A percentile compares a stretch with the other conserved stretches of the same genome.
These are phyloP conservation scores for Nyctibius grandis DNA, from an alignment of 2,797 vertebrate genomes.

Conservation along the genomic window DNA sequence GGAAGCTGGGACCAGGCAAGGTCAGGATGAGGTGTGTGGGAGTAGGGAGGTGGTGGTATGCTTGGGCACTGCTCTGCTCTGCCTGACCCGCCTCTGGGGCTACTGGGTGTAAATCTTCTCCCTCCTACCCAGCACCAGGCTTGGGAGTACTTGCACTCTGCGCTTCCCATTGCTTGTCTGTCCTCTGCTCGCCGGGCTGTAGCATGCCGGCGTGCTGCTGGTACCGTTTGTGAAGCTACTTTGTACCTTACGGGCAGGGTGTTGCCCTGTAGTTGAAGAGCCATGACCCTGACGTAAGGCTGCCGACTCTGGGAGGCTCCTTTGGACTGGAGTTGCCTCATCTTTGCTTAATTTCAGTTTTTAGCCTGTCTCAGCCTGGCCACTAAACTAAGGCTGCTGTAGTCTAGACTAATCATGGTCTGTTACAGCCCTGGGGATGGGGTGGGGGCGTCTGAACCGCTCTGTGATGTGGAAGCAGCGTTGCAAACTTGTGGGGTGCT, in stretches of 20 bases:
- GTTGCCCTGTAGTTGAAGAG: background rate
- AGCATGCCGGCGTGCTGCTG: background rate
- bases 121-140: background rate
- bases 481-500: background rate
- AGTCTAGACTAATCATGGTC: background rate
- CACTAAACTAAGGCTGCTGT: background rate
- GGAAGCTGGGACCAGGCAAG: background rate
- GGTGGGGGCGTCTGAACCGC: background rate
- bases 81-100: background rate
- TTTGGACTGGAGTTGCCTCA: background rate
- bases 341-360: background rate
- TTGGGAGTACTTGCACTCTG: fast-evolving
- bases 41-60: background rate
- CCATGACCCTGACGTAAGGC: fast-evolving
- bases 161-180: background rate
- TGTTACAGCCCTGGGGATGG: background rate
- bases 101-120: background rate
- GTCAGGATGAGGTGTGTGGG: background rate
- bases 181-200: background rate
- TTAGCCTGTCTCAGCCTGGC: background rate
- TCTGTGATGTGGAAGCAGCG: background rate
- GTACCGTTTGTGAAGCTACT: background rate
- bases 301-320: background rate
- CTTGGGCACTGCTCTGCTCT: background rate
- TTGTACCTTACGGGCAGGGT: fast-evolving